Base-by-base conservation (phyloP, 2,888 invertebrate species). In the Autographa pulchrina region DNA sequence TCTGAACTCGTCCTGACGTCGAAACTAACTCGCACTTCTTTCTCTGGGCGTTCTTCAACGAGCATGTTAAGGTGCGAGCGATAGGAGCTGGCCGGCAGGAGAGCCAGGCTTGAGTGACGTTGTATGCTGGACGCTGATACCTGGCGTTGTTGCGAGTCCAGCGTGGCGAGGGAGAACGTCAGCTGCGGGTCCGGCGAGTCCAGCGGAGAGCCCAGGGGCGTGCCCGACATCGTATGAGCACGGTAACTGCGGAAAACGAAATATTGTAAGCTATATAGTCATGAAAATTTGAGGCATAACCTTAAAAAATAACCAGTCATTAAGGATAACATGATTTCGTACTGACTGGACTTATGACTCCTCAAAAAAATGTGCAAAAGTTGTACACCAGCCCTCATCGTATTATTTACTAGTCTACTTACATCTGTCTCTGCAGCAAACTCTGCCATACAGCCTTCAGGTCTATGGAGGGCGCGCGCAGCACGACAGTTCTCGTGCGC, bases 361-460 rank as follows among this genome's bases (percentile, higher is more conserved):
- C n/a, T n/a, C 25, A 25, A 25, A 25, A 25, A 25, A 3, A 25
- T 25, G n/a, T 25, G 25, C 25, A 25, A 2, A 1, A 25, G 25
- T 25, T 25, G 2, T 25, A 25, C 8, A 38, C 38, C 11, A 2
- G 38, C 7, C 11, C 1, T 38, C 11, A 38, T 1, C 35, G 5
- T 35, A 35, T 6, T 54, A 38, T 38, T 16, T 43, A 63, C 32
- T 48, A 31, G 48, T 41, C 14, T 58, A 96, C 97, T 97, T 93
- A 98, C 98, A 98, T 98, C 95, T 98, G 98, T 77, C 98, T 96
- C 87, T 98, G 98, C 32, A 98, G 96, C 70, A 98, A 96, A 92
- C 98, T 98, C 93, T 98, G 98, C 98, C 98, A 98, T 11, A 98
- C 98, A 52, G 98, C 98, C 90, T 98, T 98, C 54, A 98, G 93